Base-by-base conservation (phyloP, 2,797 vertebrate genomes). In the Ctenosaura bakeri region DNA sequence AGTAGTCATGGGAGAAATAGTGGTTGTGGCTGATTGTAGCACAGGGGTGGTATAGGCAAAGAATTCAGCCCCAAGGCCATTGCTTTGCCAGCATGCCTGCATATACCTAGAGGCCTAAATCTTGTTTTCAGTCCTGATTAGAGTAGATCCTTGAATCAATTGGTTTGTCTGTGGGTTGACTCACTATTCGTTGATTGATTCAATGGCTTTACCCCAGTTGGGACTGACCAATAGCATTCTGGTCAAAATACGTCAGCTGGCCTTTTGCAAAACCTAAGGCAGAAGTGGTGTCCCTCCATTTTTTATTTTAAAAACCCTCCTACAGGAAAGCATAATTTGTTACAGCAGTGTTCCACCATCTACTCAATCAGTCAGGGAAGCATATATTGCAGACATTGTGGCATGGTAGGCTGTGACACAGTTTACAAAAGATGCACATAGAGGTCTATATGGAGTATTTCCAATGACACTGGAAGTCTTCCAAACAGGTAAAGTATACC, bases 271-370 rank as follows among this genome's bases (percentile, higher is more conserved):
- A 91, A 85, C 0, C 1, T 59, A 73, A n/a, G 79, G 12, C 38
- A 14, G 2, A 38, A 56, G 24, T 66, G 32, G 59, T 3, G 10
- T 9, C 13, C 16, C 26, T 84, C 38, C 54, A 35, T 87, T 24
- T 79, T 89, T 83, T 92, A 50, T 84, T 85, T 86, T 80, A 50
- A 79, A 86, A 0, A 80, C 59, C 7, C 86, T 22, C 9, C 83
- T 90, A 62, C 77, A 16, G 77, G 85, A 35, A 56, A 91, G 16
- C 22, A 56, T 4, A 4, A 84, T 91, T 92, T 77, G n/a, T 35
- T 8, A 13, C 77, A 90, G 79, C 5, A 78, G 38, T 79, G 54
- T 26, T 77, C 42, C 35, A 22, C 42, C 52, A 86, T 38, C 26
- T 77, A n/a, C 7, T 87, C 76, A 54, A 35, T 22, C 6, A 69